Percentiles rank a stretch among this genome's conserved stretches.
These are phyloP conservation scores for Tupaia chinensis DNA, from an alignment of 2,113 vertebrate genomes.

Conservation along the genomic window DNA sequence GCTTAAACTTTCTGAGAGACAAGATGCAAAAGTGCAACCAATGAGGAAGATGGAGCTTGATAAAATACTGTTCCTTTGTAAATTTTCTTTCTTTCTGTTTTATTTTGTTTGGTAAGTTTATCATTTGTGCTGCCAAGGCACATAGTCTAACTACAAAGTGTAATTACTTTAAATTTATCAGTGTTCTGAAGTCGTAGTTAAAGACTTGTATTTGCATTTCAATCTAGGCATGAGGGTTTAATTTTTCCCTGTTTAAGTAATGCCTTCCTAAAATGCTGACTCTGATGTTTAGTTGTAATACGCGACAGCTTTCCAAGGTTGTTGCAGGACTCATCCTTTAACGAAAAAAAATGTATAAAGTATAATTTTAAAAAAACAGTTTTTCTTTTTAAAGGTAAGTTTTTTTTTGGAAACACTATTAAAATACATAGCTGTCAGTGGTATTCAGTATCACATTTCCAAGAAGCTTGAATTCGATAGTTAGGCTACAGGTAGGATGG, in stretches of 20 bases:
- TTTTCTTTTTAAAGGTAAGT: constrained; percentile 22
- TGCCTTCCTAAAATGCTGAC: constrained; percentile 72
- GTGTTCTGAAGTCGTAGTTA: constrained; percentile 65
- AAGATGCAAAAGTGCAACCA: background rate
- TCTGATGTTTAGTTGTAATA: background rate
- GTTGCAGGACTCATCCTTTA: constrained; percentile 7
- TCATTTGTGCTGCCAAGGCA: background rate
- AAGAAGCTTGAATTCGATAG: background rate
- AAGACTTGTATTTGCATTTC: constrained; percentile 80
- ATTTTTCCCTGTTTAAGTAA: constrained; percentile 65
- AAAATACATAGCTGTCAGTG: background rate
- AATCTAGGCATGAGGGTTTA: constrained; percentile 56
- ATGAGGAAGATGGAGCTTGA: background rate
- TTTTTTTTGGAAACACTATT: background rate
- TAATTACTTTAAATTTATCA: constrained; percentile 54
- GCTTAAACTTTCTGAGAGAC: constrained; percentile 11
- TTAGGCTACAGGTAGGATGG: background rate
- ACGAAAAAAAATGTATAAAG: constrained; percentile 44
- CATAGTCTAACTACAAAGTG: background rate
- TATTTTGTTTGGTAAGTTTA: background rate
- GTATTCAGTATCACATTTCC: constrained; percentile 18
- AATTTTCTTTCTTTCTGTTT: background rate
- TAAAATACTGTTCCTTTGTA: background rate
- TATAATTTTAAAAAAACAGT: constrained; percentile 38
- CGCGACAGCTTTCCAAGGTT: background rate